Evolutionary conservation across 2,113 vertebrate genomes (phyloP).

Genomic region (Pluvialis apricaria): DNA sequence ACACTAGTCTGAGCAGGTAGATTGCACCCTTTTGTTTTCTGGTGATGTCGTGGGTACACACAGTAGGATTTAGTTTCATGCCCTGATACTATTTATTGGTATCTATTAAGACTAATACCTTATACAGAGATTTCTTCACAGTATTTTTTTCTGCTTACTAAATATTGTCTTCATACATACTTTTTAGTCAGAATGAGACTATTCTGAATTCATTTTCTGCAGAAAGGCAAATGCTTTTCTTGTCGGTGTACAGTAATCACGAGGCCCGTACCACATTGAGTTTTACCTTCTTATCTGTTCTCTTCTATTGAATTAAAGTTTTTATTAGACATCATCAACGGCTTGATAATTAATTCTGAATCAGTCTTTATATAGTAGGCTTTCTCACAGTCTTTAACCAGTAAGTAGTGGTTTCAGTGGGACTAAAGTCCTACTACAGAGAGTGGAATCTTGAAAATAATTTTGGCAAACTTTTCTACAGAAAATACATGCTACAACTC

Average conservation of each 20-base stretch:
- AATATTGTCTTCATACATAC: not conserved
- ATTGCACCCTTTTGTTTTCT: not conserved
- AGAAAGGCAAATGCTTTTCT: not conserved
- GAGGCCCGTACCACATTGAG: accelerated
- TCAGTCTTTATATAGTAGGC: not conserved
- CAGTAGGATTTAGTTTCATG: not conserved
- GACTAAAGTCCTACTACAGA: not conserved
- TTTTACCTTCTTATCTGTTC: not conserved
- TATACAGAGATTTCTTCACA: not conserved
- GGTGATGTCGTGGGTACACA: too few relatives aligned
- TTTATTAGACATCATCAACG: not conserved
- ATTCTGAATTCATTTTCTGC: not conserved
- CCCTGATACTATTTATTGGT: not conserved
- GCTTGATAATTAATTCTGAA: not conserved
- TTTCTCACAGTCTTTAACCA: not conserved
- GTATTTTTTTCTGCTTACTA: not conserved
- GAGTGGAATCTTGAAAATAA: not conserved
- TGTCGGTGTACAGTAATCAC: not conserved
- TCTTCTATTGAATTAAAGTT: not conserved
- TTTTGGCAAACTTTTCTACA: not conserved
- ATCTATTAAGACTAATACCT: not conserved
- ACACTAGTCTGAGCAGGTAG: not conserved
- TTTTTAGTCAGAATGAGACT: not conserved
- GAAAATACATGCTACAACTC: not conserved
- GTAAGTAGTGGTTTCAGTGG: not conserved